Evolutionary conservation across 2,888 invertebrate genomes (phyloP), one percentile per base, ranked within the genome.

Genomic region (Scaptomyza cyrtandrae): DNA sequence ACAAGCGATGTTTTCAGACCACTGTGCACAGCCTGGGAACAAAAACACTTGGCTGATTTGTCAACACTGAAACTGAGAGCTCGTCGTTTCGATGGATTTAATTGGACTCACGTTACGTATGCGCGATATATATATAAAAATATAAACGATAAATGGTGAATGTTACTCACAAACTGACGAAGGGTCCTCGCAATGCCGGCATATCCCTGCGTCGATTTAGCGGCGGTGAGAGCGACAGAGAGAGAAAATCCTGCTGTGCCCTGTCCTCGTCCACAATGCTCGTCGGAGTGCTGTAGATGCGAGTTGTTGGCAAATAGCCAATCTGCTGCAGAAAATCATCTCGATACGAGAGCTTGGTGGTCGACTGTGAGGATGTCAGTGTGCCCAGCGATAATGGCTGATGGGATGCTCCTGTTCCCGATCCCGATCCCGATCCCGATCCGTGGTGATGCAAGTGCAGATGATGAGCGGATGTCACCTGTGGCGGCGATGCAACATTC

Each of bases 211-310:
- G 89, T 29, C 92, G 90, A 82, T 91, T 92, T 63, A 92, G 80
- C 48, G 92, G 92, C 62, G 92, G 92, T 44, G 92, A 92, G 75
- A 92, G 85, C 39, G 92, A 92, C 59, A 92, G 74, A 54, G 92
- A 92, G 67, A 92, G 80, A 71, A 92, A 92, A 62, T 92, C 91
- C 82, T 92, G 92, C 74, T 91, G 92, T 3, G 90, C 86, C 63
- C 89, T 90, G 72, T 91, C 91, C 81, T 91, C 91, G 65, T 91
- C 90, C 39, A 90, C 88, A 60, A 86, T 86, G 75, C 90, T 90
- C 54, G 89, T 85, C 59, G 90, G 89, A 27, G 88, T 90, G 65
- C 90, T 89, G 70, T 91, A 91, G 76, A 91, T 91, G 70, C 91
- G 90, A 43, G 91, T 91, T 27, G 91, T 91, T 77, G 91, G 91